Evolutionary conservation across 2,113 vertebrate genomes (phyloP).

Genomic region (Rhinichthys klamathensis): DNA sequence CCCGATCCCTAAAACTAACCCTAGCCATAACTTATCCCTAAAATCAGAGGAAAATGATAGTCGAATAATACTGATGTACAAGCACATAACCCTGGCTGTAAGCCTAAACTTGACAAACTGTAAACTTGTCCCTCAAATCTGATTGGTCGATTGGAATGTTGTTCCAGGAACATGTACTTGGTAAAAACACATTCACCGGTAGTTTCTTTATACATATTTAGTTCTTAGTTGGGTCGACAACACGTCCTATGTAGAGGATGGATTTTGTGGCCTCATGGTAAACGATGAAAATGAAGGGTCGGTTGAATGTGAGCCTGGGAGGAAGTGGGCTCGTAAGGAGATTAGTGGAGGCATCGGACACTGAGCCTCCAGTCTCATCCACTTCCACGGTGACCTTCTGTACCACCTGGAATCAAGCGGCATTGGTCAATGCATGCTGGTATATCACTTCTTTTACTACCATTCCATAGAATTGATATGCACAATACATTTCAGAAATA

Average conservation of each 20-base stretch:
- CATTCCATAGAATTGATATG: too few relatives aligned
- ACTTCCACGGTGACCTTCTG: constrained; percentile 80
- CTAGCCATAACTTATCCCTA: too few relatives aligned
- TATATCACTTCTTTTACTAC: not conserved
- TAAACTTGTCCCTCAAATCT: too few relatives aligned
- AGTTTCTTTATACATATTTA: constrained; percentile 39
- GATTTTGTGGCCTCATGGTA: constrained; percentile 79
- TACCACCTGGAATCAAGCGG: constrained; percentile 72
- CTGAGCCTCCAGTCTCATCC: constrained; percentile 77
- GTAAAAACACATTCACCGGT: too few relatives aligned
- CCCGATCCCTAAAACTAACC: too few relatives aligned
- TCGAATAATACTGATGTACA: too few relatives aligned
- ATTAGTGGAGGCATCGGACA: constrained; percentile 57
- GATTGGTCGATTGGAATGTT: too few relatives aligned
- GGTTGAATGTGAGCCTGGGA: constrained; percentile 79
- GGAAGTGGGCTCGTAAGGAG: constrained; percentile 72
- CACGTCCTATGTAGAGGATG: constrained; percentile 84
- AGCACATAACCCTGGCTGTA: too few relatives aligned
- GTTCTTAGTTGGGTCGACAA: constrained; percentile 79
- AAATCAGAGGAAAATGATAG: too few relatives aligned
- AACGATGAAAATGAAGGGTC: constrained; percentile 86
- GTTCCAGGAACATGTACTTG: too few relatives aligned
- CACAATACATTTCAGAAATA: too few relatives aligned
- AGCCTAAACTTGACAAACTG: too few relatives aligned
- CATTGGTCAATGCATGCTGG: constrained; percentile 9